A percentile compares a stretch with the other conserved stretches of the same genome.
phyloP scores from a whole-genome alignment of 2,888 invertebrate genomes.

The Atethmia centrago region DNA sequence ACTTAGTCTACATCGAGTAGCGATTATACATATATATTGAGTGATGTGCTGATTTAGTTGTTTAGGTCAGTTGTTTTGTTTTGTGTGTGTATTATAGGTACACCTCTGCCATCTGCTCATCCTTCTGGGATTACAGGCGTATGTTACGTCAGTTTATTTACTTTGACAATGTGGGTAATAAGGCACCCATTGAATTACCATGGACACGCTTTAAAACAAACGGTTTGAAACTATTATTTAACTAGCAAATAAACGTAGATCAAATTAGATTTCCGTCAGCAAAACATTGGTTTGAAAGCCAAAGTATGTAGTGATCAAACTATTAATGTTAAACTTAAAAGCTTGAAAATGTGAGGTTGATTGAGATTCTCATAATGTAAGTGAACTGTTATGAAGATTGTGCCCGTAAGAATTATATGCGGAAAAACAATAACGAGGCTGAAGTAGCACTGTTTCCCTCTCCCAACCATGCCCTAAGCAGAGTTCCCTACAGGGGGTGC shows the following conservation, averaged over 20 bases:
- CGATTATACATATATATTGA: not conserved
- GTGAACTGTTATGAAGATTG: not conserved
- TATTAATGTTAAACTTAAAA: not conserved
- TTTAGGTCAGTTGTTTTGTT: not conserved
- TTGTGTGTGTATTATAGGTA: not conserved
- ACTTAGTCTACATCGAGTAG: not conserved
- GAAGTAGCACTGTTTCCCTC: no score
- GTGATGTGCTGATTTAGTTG: not conserved
- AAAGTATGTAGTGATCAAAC: not conserved
- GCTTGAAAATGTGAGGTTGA: not conserved
- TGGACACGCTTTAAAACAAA: not conserved
- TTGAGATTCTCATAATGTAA: not conserved
- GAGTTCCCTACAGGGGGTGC: no score
- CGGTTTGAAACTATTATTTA: not conserved
- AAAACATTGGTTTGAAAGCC: not conserved
- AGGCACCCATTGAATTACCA: not conserved
- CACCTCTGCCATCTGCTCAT: not conserved
- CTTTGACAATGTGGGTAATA: not conserved
- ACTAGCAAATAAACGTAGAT: not conserved
- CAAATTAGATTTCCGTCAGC: not conserved
- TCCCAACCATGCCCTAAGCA: no score
- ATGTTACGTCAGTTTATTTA: not conserved
- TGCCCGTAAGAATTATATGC: not conserved
- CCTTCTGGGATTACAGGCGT: not conserved
- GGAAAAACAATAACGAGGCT: not conserved